A percentile compares a stretch with the other conserved stretches of the same genome.
These are phyloP conservation scores for Clarias pachynema DNA, from an alignment of 2,797 vertebrate species.

Conservation along the genomic window DNA sequence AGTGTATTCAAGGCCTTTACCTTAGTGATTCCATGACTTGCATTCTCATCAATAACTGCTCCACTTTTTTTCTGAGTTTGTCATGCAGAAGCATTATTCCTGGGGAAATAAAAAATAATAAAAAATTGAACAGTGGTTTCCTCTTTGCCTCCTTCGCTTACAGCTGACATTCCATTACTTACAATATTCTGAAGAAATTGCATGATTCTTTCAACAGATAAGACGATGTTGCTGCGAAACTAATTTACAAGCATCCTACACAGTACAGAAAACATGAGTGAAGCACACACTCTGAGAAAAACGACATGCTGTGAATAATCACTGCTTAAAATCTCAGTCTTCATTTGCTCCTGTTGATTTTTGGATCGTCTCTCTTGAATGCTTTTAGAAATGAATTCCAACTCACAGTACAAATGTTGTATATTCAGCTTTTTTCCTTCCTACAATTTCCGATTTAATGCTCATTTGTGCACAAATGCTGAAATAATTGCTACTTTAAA, in stretches of 20 bases:
- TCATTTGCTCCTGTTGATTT: neutral
- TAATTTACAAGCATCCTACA: slow-evolving; percentile 4
- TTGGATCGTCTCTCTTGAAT: slow-evolving; percentile 3
- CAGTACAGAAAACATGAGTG: neutral
- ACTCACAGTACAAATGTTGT: slow-evolving; percentile 6
- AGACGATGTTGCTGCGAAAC: neutral
- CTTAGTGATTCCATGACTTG: slow-evolving; percentile 5
- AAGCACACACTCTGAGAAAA: neutral
- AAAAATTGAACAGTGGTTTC: neutral
- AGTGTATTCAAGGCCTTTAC: neutral
- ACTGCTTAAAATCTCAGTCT: neutral
- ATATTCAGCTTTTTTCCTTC: neutral
- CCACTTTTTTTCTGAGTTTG: slow-evolving; percentile 14
- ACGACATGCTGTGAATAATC: neutral
- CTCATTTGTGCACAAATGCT: neutral
- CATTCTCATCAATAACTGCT: slow-evolving; percentile 19
- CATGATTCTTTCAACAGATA: neutral
- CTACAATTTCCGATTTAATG: neutral
- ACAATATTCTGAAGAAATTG: neutral
- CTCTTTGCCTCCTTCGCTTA: neutral
- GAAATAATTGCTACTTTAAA: slow-evolving; percentile 13
- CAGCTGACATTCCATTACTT: slow-evolving; percentile 15
- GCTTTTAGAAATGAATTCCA: slow-evolving; percentile 8
- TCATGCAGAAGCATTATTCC: neutral
- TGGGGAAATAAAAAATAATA: neutral